A percentile compares a stretch with the other conserved stretches of the same genome.
These are phyloP conservation scores for Myrmophylax atrothorax DNA, from an alignment of 2,113 vertebrate species.

Conservation along the genomic window DNA sequence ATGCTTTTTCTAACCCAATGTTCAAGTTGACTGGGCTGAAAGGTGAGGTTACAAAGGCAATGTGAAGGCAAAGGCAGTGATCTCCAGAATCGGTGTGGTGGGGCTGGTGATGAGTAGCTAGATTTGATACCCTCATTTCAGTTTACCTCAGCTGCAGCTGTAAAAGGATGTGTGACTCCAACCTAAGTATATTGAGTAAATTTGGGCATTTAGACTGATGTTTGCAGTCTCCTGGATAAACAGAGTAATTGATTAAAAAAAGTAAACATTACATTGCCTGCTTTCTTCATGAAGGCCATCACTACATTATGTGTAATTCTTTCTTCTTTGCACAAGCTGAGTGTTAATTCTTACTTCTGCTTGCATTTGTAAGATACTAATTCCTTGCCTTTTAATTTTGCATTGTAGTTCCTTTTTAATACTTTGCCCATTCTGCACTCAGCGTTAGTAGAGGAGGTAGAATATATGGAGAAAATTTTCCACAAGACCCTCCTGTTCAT, in stretches of 20 bases:
- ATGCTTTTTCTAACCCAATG: background rate
- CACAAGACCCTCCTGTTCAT: background rate
- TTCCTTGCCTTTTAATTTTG: background rate
- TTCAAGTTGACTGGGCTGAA: background rate
- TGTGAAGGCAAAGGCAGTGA: background rate
- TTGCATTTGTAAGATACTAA: background rate
- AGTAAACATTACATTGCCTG: background rate
- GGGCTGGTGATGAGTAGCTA: background rate
- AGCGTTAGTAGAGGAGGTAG: background rate
- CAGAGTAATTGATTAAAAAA: background rate
- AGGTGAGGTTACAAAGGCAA: background rate
- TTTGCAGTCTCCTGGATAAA: background rate
- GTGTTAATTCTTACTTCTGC: background rate
- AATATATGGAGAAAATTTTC: background rate
- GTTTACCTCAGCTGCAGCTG: background rate
- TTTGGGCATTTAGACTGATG: background rate
- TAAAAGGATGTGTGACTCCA: background rate
- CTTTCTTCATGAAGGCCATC: background rate
- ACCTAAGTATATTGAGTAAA: background rate
- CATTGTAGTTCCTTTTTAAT: background rate
- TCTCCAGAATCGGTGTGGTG: background rate
- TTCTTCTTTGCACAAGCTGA: background rate
- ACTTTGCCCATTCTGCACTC: background rate
- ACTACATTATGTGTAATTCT: background rate
- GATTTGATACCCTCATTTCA: rapidly evolving